A percentile compares a stretch with the other conserved stretches of the same genome.
Conservation (phyloP, 2,888 invertebrate species). For the Entomobrya proxima region DNA sequence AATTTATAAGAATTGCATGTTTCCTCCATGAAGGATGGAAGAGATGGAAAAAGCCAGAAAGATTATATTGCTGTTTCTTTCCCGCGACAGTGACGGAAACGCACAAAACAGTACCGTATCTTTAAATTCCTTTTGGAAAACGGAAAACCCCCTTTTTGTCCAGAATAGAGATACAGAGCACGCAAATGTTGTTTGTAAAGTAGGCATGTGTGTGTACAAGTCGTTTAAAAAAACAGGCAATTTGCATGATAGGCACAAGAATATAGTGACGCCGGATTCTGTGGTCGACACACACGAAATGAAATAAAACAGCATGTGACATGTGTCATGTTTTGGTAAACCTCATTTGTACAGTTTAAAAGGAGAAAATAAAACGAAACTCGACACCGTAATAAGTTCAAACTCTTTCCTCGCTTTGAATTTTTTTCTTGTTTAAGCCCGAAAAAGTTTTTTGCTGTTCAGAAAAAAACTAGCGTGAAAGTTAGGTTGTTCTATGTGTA, state of each 20-base stretch:
- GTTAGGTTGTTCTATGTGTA: not conserved
- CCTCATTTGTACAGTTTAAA: conserved; percentile 54
- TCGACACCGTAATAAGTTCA: conserved; percentile 47
- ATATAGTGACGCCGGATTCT: conserved; percentile 22
- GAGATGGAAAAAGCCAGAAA: not conserved
- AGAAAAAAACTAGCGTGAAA: too few species aligned
- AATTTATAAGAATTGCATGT: conserved; percentile 50
- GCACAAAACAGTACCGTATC: not conserved
- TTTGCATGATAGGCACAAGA: conserved; percentile 26
- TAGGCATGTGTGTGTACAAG: not conserved
- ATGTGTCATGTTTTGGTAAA: conserved; percentile 55
- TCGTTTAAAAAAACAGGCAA: conserved; percentile 18
- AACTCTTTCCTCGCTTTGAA: not conserved
- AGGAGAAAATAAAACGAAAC: conserved; percentile 42
- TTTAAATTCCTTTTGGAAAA: conserved; percentile 8
- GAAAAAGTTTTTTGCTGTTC: not conserved
- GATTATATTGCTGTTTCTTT: not conserved
- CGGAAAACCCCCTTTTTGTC: not conserved
- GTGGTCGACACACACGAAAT: conserved; percentile 28
- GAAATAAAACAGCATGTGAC: conserved; percentile 53
- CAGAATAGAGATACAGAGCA: conserved; percentile 6
- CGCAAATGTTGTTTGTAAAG: not conserved
- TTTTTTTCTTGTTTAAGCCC: not conserved
- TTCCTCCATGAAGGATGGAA: not conserved
- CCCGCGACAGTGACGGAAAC: conserved; percentile 7